A percentile compares a stretch with the other conserved stretches of the same genome.
Evolutionary conservation across 2,113 vertebrate species (phyloP).

Genomic region (Barbus barbus): DNA sequence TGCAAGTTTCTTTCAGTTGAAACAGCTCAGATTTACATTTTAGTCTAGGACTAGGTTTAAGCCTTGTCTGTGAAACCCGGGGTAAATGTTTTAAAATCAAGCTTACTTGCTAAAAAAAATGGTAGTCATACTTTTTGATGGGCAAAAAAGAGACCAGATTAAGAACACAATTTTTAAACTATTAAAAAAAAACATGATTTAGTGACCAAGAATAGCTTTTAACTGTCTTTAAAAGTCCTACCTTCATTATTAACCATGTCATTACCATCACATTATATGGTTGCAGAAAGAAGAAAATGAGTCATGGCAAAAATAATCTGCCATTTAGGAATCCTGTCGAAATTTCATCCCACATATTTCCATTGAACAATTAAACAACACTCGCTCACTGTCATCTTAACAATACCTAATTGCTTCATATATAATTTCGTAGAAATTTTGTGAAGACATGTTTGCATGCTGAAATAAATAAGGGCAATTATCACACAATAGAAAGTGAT

Average conservation of each 20-base stretch:
- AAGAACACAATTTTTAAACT: too few relatives aligned
- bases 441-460: not conserved
- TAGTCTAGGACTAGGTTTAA: too few relatives aligned
- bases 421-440: too few relatives aligned
- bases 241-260: not conserved
- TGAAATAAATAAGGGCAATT: not conserved
- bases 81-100: not conserved
- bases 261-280: not conserved
- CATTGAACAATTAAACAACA: not conserved
- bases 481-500: not conserved
- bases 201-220: not conserved
- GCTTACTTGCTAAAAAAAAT: not conserved
- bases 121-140: not conserved
- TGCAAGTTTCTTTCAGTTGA: too few relatives aligned
- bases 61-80: too few relatives aligned
- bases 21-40: too few relatives aligned
- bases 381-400: not conserved
- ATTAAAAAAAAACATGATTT: not conserved
- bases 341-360: too few relatives aligned
- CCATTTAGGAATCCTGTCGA: not conserved
- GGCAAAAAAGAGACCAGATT: too few relatives aligned
- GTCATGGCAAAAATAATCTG: not conserved
- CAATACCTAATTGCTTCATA: not conserved
- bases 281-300: not conserved
- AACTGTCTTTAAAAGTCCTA: not conserved